Evolutionary conservation across 2,113 vertebrate genomes (phyloP).

Genomic region (Daubentonia madagascariensis): DNA sequence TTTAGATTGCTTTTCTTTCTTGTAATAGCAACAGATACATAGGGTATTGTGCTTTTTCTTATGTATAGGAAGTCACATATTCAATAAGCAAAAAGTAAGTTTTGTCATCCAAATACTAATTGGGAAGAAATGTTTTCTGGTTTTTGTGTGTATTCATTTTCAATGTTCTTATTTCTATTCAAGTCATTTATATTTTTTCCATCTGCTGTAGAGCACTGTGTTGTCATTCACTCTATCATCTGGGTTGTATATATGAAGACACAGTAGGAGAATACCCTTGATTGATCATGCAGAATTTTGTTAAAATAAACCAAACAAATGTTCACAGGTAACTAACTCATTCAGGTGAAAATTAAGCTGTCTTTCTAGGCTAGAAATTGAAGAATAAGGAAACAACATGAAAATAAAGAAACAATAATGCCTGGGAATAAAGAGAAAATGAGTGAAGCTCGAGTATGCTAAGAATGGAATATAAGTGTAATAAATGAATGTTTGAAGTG

Average conservation of each 20-base stretch:
- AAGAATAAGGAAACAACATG: slow-evolving; percentile 7
- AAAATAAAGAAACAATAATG: slow-evolving; percentile 15
- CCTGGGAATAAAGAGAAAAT: neutral
- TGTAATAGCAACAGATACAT: neutral
- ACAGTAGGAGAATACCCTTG: neutral
- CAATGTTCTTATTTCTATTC: neutral
- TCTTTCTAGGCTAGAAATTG: neutral
- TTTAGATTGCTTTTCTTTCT: neutral
- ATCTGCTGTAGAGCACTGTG: neutral
- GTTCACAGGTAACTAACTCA: slow-evolving; percentile 7
- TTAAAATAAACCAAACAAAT: slow-evolving; percentile 24
- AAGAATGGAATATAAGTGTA: neutral
- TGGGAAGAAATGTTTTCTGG: neutral
- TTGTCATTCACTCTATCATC: neutral
- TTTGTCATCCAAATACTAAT: neutral
- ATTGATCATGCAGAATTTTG: neutral
- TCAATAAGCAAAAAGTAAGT: neutral
- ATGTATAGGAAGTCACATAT: neutral
- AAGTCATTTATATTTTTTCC: neutral
- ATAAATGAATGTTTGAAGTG: neutral
- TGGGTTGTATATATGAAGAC: slow-evolving; percentile 32
- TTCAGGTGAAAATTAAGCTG: slow-evolving; percentile 33
- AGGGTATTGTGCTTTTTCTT: neutral
- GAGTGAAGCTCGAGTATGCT: neutral
- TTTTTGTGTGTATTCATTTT: neutral